phyloP scores from a whole-genome alignment of 2,797 vertebrate species.

The Chiroxiphia lanceolata region DNA sequence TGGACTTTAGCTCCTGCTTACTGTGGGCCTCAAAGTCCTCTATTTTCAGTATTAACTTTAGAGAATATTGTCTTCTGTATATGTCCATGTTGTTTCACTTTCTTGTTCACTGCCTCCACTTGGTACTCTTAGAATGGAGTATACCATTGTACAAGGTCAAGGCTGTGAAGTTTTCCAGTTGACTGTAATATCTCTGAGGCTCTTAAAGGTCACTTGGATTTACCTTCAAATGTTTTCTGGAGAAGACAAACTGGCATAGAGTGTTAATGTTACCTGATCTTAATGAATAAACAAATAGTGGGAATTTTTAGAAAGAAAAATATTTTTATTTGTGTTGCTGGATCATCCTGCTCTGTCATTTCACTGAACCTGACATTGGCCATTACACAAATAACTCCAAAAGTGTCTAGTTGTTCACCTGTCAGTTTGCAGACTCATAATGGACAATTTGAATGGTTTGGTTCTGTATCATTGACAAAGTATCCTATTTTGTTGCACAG shows the following conservation, averaged over 20 bases:
- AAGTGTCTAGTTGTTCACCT: background rate
- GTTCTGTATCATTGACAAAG: background rate
- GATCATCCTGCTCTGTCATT: background rate
- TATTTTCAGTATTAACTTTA: background rate
- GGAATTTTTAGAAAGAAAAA: background rate
- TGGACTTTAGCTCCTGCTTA: background rate
- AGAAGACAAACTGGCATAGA: background rate
- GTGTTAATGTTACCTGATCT: background rate
- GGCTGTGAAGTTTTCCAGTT: background rate
- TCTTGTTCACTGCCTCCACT: background rate
- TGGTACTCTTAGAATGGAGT: background rate
- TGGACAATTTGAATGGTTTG: background rate
- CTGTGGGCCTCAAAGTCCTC: background rate
- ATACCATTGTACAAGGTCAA: background rate
- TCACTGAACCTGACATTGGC: background rate
- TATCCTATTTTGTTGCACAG: background rate
- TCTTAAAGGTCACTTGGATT: background rate
- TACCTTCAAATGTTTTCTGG: background rate
- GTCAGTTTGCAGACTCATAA: background rate
- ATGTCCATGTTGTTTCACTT: background rate
- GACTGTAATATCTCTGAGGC: background rate
- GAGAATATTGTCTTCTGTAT: background rate
- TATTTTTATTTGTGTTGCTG: background rate
- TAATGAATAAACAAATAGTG: background rate
- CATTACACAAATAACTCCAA: background rate